Evolutionary conservation across 1,140 invertebrate species (phyloP).

Genomic region (Littorina saxatilis): DNA sequence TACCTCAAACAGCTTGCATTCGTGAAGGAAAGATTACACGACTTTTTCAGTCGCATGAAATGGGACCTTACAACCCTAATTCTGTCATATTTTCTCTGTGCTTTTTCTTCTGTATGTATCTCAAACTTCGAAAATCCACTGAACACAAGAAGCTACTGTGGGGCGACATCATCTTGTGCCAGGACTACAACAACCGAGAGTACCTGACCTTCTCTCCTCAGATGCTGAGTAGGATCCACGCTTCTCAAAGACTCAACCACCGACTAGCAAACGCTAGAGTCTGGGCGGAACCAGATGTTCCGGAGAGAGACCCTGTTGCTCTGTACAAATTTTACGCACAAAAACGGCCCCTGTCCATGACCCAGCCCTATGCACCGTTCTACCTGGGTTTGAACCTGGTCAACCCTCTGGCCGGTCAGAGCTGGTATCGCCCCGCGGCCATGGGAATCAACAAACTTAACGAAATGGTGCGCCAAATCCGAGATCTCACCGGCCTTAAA

Average conservation of each 20-base stretch:
- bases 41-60: conserved; percentile 64
- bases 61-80: conserved; percentile 68
- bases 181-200: conserved; percentile 59
- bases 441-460: conserved; percentile 71
- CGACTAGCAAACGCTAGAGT: conserved; percentile 49
- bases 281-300: conserved; percentile 55
- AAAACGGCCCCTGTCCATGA: conserved; percentile 62
- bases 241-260: conserved; percentile 46
- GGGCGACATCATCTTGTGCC: conserved; percentile 66
- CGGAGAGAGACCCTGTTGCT: conserved; percentile 64
- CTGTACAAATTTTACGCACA: conserved; percentile 68
- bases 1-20: conserved; percentile 53
- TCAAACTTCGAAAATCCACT: conserved; percentile 66
- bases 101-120: conserved; percentile 67
- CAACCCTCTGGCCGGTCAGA: conserved; percentile 57
- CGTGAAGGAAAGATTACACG: conserved; percentile 60
- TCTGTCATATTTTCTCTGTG: conserved; percentile 67
- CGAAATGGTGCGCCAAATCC: conserved; percentile 68
- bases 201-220: conserved; percentile 62
- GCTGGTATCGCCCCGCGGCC: conserved; percentile 66
- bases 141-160: conserved; percentile 70
- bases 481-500: conserved; percentile 63
- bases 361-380: conserved; percentile 63
- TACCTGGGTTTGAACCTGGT: conserved; percentile 63
- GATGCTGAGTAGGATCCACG: conserved; percentile 45